These are phyloP conservation scores for Antrozous pallidus DNA, from an alignment of 2,797 vertebrate genomes.

Conservation along the genomic window DNA sequence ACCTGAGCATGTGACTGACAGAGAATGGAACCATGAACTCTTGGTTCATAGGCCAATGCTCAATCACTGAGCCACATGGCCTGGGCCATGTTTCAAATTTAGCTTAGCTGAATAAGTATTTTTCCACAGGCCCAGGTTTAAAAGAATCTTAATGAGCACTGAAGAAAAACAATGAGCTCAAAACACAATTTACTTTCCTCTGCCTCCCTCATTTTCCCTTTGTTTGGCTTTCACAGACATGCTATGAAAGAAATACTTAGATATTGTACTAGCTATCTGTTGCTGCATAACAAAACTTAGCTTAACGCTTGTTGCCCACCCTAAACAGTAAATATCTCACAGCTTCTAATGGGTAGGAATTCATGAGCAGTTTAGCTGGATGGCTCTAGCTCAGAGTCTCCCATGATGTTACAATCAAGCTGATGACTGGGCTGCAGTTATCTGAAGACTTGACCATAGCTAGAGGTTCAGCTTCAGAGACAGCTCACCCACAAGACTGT, in stretches of 20 bases:
- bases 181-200: conserved; percentile 7
- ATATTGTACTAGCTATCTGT: background rate
- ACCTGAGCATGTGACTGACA: no score
- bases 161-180: background rate
- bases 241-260: background rate
- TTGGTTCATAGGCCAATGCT: no score
- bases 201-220: background rate
- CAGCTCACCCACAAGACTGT: background rate
- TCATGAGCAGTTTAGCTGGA: background rate
- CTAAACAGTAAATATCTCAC: background rate
- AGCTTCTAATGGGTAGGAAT: background rate
- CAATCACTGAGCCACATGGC: no score
- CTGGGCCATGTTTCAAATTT: conserved; percentile 13
- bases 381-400: background rate
- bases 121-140: background rate
- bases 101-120: background rate
- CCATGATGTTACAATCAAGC: background rate
- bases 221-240: conserved; percentile 2
- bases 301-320: background rate
- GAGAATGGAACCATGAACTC: no score
- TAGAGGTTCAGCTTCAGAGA: background rate
- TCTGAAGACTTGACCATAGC: background rate
- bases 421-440: background rate
- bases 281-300: conserved; percentile 20
- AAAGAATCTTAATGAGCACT: background rate